Conservation (phyloP, 2,888 invertebrate species). For the Petrophora chlorosata region DNA sequence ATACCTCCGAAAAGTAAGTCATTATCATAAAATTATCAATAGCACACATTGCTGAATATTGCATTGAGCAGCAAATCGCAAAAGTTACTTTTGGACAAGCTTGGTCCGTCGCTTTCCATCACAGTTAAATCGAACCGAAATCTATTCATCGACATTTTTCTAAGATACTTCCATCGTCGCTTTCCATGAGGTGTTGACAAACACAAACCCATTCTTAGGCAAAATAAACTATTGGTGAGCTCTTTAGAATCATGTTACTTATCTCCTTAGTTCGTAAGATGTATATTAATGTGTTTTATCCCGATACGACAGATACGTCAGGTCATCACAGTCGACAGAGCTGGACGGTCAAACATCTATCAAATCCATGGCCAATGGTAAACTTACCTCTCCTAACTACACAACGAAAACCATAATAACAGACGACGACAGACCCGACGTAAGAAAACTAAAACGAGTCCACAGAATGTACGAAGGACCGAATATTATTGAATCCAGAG, state of each 20-base stretch:
- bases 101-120: too few relatives aligned
- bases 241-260: too few relatives aligned
- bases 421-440: conserved; percentile 85
- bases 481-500: conserved; percentile 90
- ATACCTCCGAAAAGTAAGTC: conserved; percentile 86
- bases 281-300: conserved; percentile 13
- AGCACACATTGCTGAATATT: too few relatives aligned
- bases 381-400: conserved; percentile 74
- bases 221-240: background rate
- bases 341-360: conserved; percentile 75
- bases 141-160: too few relatives aligned
- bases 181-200: too few relatives aligned
- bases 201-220: too few relatives aligned
- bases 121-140: too few relatives aligned
- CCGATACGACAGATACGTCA: conserved; percentile 78
- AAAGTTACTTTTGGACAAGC: too few relatives aligned
- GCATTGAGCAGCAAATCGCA: too few relatives aligned
- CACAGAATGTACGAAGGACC: conserved; percentile 89
- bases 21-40: background rate
- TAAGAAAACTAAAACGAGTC: conserved; percentile 89
- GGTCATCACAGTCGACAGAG: conserved; percentile 81
- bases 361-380: conserved; percentile 79
- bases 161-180: too few relatives aligned
- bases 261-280: background rate
- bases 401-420: conserved; percentile 82